Evolutionary conservation across 30 jellyfish, hydroid and myxozoan genomes (phyloP).

Genomic region (Aurelia aurita): DNA sequence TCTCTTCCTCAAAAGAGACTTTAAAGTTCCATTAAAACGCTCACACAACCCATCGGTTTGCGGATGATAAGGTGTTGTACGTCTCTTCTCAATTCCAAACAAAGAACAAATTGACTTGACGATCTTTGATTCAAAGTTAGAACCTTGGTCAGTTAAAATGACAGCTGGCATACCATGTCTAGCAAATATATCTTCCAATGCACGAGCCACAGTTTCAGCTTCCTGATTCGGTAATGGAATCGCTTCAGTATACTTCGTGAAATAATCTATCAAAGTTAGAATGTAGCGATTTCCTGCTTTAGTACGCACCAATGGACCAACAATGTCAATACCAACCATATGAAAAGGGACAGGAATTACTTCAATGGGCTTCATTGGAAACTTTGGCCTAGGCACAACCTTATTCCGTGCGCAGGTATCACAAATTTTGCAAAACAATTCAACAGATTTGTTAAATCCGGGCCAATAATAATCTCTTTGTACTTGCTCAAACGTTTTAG

Average conservation of each 20-base stretch:
- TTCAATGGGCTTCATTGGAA: too few species aligned
- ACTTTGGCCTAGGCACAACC: too few species aligned
- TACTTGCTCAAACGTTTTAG: too few species aligned
- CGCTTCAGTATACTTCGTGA: slow-evolving; percentile 46
- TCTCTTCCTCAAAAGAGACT: not conserved
- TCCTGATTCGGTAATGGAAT: slow-evolving; percentile 23
- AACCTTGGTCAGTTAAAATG: slow-evolving; percentile 40
- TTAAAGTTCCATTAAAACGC: slow-evolving; percentile 40
- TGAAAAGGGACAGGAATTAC: too few species aligned
- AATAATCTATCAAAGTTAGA: slow-evolving; percentile 36
- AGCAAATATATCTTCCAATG: slow-evolving; percentile 23
- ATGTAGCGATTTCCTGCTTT: slow-evolving; percentile 63
- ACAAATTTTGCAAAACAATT: too few species aligned
- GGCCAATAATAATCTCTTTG: too few species aligned
- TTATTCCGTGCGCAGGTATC: too few species aligned
- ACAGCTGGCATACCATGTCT: slow-evolving; percentile 29
- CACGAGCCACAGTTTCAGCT: not conserved
- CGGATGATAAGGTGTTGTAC: slow-evolving; percentile 53
- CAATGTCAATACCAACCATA: too few species aligned
- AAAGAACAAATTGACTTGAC: slow-evolving; percentile 8
- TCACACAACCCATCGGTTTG: slow-evolving; percentile 38
- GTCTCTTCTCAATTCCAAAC: slow-evolving; percentile 6
- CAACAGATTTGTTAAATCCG: too few species aligned
- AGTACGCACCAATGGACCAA: too few species aligned
- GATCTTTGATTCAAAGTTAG: slow-evolving; percentile 5